Evolutionary conservation across 2,888 invertebrate genomes (phyloP).

Genomic region (Drosophila borborema): DNA sequence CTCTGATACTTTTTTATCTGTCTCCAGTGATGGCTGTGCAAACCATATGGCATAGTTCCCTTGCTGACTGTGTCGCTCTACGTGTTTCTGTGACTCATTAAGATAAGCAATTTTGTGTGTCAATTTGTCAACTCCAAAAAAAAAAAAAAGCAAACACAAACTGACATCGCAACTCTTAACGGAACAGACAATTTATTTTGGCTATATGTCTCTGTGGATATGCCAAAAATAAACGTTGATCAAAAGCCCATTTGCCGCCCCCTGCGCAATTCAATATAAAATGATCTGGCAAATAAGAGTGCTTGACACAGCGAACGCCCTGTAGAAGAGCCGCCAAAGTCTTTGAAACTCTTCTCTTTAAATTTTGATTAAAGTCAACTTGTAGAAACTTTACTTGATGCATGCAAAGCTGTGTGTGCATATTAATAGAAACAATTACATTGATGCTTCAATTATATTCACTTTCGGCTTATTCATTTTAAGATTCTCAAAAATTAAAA

Average conservation of each 20-base stretch:
- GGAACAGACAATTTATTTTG: constrained; percentile 31
- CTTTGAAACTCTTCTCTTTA: not conserved
- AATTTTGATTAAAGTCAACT: not conserved
- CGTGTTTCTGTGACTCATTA: constrained; percentile 57
- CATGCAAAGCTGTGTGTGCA: not conserved
- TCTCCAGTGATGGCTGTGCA: constrained; percentile 29
- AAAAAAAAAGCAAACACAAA: constrained; percentile 6
- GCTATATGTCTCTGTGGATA: constrained; percentile 27
- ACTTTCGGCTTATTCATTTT: no score
- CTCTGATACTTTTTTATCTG: constrained; percentile 15
- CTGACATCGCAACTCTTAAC: constrained; percentile 25
- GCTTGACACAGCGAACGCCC: constrained; percentile 2
- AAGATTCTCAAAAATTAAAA: no score
- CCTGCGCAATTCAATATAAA: constrained; percentile 17
- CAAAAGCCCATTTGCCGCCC: constrained; percentile 46
- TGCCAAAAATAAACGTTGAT: constrained; percentile 46
- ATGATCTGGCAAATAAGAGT: constrained; percentile 2
- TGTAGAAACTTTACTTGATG: not conserved
- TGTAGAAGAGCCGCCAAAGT: constrained; percentile 6
- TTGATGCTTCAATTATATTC: not conserved
- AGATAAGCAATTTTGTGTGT: constrained; percentile 72
- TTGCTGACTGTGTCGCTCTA: constrained; percentile 5
- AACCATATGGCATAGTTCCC: constrained; percentile 50
- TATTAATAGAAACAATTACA: not conserved
- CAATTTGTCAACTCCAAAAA: constrained; percentile 68